Conservation (phyloP, 2,113 vertebrate species). For the Antidorcas marsupialis region DNA sequence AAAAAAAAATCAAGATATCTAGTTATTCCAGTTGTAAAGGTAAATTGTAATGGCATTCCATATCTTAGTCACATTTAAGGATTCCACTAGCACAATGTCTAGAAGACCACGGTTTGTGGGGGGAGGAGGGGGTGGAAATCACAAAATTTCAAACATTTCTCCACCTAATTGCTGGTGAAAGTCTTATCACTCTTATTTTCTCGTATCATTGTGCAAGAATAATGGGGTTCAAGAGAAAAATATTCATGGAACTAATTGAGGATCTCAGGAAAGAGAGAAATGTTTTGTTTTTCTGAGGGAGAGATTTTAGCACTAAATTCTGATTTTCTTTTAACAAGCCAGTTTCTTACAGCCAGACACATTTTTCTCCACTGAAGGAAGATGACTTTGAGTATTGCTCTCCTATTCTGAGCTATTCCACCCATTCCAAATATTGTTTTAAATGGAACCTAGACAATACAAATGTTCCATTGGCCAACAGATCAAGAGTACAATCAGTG, state of each 20-base stretch:
- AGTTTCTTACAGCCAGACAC: neutral
- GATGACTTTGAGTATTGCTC: slow-evolving; percentile 4
- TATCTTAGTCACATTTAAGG: neutral
- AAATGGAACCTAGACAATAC: slow-evolving; percentile 41
- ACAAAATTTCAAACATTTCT: slow-evolving; percentile 9
- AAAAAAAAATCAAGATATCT: neutral
- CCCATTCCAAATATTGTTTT: slow-evolving; percentile 55
- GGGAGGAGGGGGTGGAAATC: neutral
- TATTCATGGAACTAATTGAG: neutral
- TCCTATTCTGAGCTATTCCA: slow-evolving; percentile 5
- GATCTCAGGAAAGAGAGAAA: neutral
- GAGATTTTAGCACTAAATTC: slow-evolving; percentile 4
- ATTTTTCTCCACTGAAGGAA: slow-evolving; percentile 17
- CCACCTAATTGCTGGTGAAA: neutral
- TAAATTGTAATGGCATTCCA: neutral
- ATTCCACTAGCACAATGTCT: slow-evolving; percentile 26
- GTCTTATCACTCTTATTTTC: neutral
- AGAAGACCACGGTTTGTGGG: neutral
- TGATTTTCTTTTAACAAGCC: slow-evolving; percentile 36
- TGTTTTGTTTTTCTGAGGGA: slow-evolving; percentile 18
- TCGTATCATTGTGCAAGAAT: neutral
- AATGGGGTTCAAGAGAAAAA: slow-evolving; percentile 24
- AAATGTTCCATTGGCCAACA: slow-evolving; percentile 44
- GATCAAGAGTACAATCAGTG: slow-evolving; percentile 6
- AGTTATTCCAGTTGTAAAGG: neutral